A percentile compares a stretch with the other conserved stretches of the same genome.
These are phyloP conservation scores for Eublepharis macularius DNA, from an alignment of 2,113 vertebrate genomes.

Conservation along the genomic window DNA sequence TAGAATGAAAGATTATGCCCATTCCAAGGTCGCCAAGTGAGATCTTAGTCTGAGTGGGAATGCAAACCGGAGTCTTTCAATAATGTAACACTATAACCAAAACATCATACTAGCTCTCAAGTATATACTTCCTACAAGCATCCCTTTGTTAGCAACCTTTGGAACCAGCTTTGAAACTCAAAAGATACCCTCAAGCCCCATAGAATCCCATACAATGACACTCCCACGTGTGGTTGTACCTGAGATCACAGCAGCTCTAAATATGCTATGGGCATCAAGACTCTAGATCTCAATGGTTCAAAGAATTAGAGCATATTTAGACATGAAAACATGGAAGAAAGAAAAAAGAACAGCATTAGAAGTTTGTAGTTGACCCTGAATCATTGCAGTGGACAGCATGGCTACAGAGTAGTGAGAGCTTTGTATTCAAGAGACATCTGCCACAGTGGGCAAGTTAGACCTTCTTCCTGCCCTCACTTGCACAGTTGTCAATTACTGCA, in stretches of 20 bases:
- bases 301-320: not conserved
- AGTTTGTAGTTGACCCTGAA: not conserved
- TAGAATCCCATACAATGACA: not conserved
- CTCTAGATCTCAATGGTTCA: not conserved
- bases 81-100: not conserved
- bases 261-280: not conserved
- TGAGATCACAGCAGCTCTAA: not conserved
- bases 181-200: not conserved
- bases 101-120: not conserved
- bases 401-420: not conserved
- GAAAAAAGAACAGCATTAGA: not conserved
- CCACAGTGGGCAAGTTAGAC: slow-evolving; percentile 2
- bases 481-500: slow-evolving; percentile 51
- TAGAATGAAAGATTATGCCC: not conserved
- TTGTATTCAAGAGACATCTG: slow-evolving; percentile 24
- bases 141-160: not conserved
- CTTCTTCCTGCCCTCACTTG: slow-evolving; percentile 36
- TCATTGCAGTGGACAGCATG: accelerated
- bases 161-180: not conserved
- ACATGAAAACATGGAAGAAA: not conserved
- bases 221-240: not conserved
- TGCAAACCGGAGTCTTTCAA: not conserved
- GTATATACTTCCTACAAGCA: not conserved
- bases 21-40: not conserved
- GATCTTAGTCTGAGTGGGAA: not conserved